Percentiles rank a stretch among this genome's conserved stretches.
Evolutionary conservation across 1,140 invertebrate genomes (phyloP).

Genomic region (Camponotus vicinus): DNA sequence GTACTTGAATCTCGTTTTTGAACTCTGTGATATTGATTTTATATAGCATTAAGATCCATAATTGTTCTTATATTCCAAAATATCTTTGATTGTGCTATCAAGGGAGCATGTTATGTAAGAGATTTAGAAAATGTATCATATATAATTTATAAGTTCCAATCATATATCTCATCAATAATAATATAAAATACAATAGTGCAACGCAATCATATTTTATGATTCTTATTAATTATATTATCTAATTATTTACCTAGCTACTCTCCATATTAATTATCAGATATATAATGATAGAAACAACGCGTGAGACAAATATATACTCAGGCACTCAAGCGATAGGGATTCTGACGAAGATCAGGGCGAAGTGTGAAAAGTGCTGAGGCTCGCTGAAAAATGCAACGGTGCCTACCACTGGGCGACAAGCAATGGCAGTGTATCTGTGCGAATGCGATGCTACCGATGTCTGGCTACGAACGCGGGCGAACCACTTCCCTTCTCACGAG

Average conservation of each 20-base stretch:
- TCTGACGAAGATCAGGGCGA: slow-evolving; percentile 41
- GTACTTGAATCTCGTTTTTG: not conserved
- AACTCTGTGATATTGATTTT: not conserved
- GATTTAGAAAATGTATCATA: not conserved
- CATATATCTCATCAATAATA: not conserved
- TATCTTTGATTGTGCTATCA: not conserved
- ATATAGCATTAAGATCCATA: not conserved
- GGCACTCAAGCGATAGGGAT: not conserved
- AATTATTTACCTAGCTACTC: not conserved
- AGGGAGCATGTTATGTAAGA: not conserved
- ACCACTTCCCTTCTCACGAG: slow-evolving; percentile 75
- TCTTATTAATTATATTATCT: too few relatives aligned
- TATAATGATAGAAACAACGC: not conserved
- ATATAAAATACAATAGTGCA: too few relatives aligned
- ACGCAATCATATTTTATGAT: not conserved
- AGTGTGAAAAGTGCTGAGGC: slow-evolving; percentile 64
- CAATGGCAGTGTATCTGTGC: not conserved
- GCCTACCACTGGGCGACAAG: slow-evolving; percentile 61
- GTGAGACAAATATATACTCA: not conserved
- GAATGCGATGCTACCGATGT: slow-evolving; percentile 65
- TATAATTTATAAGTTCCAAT: not conserved
- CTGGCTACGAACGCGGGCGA: slow-evolving; percentile 69
- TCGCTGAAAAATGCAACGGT: slow-evolving; percentile 74
- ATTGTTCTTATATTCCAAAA: too few relatives aligned
- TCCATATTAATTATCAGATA: not conserved